Evolutionary conservation across 2,113 vertebrate genomes (phyloP).

Genomic region (Corythaeola cristata): DNA sequence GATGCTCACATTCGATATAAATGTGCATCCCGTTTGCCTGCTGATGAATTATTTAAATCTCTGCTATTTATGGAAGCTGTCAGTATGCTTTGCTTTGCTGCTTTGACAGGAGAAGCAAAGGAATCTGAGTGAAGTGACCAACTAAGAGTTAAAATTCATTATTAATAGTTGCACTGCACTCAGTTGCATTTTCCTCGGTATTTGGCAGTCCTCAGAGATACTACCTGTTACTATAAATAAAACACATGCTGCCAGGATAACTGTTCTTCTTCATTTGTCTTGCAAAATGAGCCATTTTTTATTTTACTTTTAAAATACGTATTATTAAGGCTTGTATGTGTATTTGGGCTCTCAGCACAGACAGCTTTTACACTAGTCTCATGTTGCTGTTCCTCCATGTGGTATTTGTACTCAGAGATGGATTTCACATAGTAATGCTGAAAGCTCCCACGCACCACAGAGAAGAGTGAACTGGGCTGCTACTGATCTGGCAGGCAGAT

Average conservation of each 20-base stretch:
- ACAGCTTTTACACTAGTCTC: conserved; percentile 15
- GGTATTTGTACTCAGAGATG: conserved; percentile 25
- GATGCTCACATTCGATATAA: not conserved
- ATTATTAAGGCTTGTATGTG: not conserved
- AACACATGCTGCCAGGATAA: not conserved
- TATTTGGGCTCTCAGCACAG: conserved; percentile 36
- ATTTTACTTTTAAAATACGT: not conserved
- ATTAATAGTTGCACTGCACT: not conserved
- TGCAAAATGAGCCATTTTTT: not conserved
- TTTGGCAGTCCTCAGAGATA: not conserved
- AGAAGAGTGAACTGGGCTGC: not conserved
- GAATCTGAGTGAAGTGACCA: not conserved
- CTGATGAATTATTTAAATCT: conserved; percentile 51
- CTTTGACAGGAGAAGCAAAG: not conserved
- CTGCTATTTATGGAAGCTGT: conserved; percentile 50
- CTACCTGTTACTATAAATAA: conserved; percentile 35
- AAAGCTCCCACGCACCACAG: not conserved
- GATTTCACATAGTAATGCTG: not conserved
- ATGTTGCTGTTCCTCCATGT: conserved; percentile 19
- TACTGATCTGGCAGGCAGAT: not conserved
- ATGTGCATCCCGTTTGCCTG: not conserved
- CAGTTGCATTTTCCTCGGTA: not conserved
- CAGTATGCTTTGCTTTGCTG: conserved; percentile 8
- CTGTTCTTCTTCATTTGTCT: not conserved
- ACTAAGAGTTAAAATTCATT: conserved; percentile 31